phyloP scores from a whole-genome alignment of 2,888 invertebrate genomes.

The Diaprepes abbreviatus region DNA sequence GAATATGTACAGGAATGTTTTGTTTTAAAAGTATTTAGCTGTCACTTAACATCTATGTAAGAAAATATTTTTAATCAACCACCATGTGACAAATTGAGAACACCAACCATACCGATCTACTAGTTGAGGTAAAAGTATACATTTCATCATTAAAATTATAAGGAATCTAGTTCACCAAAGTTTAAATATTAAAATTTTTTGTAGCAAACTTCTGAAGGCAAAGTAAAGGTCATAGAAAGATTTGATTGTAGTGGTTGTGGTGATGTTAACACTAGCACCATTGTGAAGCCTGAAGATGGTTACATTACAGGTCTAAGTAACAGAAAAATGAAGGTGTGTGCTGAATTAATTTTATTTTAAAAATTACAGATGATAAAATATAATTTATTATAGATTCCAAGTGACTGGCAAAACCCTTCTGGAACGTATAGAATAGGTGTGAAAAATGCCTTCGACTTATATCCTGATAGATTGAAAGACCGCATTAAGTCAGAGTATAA shows the following conservation, averaged over 20 bases:
- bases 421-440: slow-evolving; percentile 90
- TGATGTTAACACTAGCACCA: slow-evolving; percentile 91
- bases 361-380: too few relatives aligned
- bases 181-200: too few relatives aligned
- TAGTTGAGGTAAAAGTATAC: too few relatives aligned
- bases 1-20: too few relatives aligned
- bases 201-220: slow-evolving; percentile 89
- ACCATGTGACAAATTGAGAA: too few relatives aligned
- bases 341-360: neutral
- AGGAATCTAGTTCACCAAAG: too few relatives aligned
- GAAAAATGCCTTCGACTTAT: slow-evolving; percentile 87
- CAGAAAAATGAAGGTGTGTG: slow-evolving; percentile 84
- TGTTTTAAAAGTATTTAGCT: too few relatives aligned
- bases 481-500: slow-evolving; percentile 81
- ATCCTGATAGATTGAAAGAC: slow-evolving; percentile 86
- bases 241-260: slow-evolving; percentile 97
- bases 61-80: too few relatives aligned
- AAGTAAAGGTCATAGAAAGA: slow-evolving; percentile 93
- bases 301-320: slow-evolving; percentile 89
- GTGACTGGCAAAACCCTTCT: slow-evolving; percentile 85
- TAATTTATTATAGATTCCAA: slow-evolving; percentile 77
- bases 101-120: too few relatives aligned
- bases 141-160: too few relatives aligned
- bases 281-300: slow-evolving; percentile 79
- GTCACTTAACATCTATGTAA: too few relatives aligned